phyloP scores from a whole-genome alignment of 1,140 invertebrate species.

The Himalopsyche phryganea region DNA sequence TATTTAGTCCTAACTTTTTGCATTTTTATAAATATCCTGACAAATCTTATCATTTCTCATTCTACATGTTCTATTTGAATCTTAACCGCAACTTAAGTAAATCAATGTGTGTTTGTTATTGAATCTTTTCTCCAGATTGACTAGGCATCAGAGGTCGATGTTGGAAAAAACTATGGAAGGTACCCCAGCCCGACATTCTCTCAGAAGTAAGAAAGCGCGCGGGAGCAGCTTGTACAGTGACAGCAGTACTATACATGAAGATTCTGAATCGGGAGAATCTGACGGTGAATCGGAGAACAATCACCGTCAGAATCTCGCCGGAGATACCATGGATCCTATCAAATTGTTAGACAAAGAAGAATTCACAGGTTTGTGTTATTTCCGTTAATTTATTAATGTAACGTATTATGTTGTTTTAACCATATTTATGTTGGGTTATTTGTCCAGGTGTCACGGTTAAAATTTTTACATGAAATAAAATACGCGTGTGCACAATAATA shows the following conservation, averaged over 20 bases:
- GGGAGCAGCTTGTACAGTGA: constrained; percentile 6
- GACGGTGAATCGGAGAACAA: constrained; percentile 28
- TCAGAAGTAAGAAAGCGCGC: constrained; percentile 26
- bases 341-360: constrained; percentile 39
- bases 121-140: constrained; percentile 38
- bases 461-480: too few relatives aligned
- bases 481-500: too few relatives aligned
- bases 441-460: too few relatives aligned
- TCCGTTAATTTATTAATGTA: too few relatives aligned
- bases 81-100: too few relatives aligned
- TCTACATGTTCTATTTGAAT: too few relatives aligned
- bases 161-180: constrained; percentile 36
- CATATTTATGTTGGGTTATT: too few relatives aligned
- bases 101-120: too few relatives aligned
- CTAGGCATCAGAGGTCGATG: constrained; percentile 41
- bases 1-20: too few relatives aligned
- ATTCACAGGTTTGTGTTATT: constrained; percentile 38
- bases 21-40: too few relatives aligned
- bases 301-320: constrained; percentile 34
- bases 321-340: constrained; percentile 40
- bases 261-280: constrained; percentile 11
- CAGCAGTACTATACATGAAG: constrained; percentile 9
- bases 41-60: too few relatives aligned
- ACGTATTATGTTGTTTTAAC: too few relatives aligned
- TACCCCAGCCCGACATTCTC: constrained; percentile 24